Evolutionary conservation across 2,113 vertebrate genomes (phyloP).

Genomic region (Grammomys surdaster): DNA sequence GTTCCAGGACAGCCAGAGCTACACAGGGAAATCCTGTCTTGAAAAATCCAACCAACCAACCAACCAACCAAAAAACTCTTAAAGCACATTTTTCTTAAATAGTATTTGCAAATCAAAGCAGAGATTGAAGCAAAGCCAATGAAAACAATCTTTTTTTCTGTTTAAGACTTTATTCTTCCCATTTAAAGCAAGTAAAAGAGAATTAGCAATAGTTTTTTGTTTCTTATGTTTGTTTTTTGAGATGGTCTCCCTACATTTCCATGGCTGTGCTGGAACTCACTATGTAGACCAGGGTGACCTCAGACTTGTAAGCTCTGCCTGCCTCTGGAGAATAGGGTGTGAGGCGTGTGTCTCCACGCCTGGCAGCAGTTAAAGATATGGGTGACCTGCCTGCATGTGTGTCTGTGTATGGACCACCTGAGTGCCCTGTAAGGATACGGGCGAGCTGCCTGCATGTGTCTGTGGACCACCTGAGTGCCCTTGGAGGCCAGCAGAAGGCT

Average conservation of each 20-base stretch:
- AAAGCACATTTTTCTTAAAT: conserved; percentile 58
- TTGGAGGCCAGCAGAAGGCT: not conserved
- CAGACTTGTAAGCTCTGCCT: not conserved
- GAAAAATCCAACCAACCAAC: too few species aligned
- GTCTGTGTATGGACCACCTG: not conserved
- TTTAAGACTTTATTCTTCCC: not conserved
- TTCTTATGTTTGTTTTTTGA: not conserved
- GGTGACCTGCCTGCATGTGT: too few species aligned
- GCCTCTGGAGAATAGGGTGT: not conserved
- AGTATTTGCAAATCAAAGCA: conserved; percentile 54
- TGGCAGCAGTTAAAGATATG: too few species aligned
- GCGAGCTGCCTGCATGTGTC: too few species aligned
- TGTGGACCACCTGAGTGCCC: not conserved
- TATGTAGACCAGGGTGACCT: not conserved
- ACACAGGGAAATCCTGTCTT: too few species aligned
- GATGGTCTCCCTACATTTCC: not conserved
- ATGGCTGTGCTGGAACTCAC: not conserved
- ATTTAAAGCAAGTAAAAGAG: conserved; percentile 37
- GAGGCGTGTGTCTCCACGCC: not conserved
- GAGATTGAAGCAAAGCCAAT: conserved; percentile 55
- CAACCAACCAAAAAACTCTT: not conserved
- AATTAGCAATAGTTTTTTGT: not conserved
- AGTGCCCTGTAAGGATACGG: not conserved
- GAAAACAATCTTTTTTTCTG: not conserved
- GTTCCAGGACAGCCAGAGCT: too few species aligned